Percentiles rank a stretch among this genome's conserved stretches.
Conservation (phyloP, 2,797 vertebrate genomes). For the Loriculus beryllinus region DNA sequence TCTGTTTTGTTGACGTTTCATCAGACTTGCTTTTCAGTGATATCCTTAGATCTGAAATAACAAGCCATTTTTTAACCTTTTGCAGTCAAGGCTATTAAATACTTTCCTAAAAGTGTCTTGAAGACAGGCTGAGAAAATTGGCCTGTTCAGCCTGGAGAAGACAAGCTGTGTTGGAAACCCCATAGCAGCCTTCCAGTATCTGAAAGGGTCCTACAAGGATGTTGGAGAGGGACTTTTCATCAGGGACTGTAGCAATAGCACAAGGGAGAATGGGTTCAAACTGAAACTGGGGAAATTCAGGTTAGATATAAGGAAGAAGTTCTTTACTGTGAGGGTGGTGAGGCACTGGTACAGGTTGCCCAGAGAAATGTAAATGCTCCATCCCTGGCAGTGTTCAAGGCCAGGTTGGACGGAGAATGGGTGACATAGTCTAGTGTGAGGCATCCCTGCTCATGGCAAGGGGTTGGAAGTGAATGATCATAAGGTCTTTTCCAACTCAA, state of each 20-base stretch:
- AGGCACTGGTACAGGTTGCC: accelerated
- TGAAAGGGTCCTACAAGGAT: neutral
- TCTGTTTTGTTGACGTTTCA: neutral
- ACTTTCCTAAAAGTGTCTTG: neutral
- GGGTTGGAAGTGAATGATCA: neutral
- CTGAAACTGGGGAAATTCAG: neutral
- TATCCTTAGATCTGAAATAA: neutral
- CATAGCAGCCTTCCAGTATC: neutral
- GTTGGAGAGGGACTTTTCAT: neutral
- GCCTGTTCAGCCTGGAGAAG: neutral
- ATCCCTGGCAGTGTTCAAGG: neutral
- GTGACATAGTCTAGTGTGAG: neutral
- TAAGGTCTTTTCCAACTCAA: neutral
- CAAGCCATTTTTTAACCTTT: neutral
- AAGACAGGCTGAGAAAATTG: neutral
- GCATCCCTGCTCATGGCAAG: neutral
- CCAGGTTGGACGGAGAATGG: neutral
- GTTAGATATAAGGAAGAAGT: neutral
- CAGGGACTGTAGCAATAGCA: neutral
- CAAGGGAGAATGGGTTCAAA: neutral
- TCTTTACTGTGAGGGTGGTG: neutral
- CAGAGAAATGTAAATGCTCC: neutral
- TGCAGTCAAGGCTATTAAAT: neutral
- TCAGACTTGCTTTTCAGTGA: neutral
- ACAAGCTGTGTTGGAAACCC: neutral